Evolutionary conservation across 2,113 vertebrate genomes (phyloP).

Genomic region (Cyanistes caeruleus): DNA sequence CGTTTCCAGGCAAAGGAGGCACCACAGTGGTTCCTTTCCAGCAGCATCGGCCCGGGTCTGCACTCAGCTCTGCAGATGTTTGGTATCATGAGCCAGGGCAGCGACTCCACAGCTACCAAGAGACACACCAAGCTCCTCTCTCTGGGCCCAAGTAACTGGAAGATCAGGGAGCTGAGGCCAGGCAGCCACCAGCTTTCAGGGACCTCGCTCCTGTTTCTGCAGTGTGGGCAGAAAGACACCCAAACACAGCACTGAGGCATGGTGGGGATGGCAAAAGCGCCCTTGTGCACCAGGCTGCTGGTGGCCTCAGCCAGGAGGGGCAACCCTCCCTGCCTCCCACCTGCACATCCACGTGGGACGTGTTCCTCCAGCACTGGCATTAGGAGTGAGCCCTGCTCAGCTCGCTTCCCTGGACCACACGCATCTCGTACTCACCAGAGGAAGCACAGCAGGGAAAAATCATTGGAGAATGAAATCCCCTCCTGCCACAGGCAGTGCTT

Average conservation of each 20-base stretch:
- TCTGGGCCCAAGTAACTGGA: neutral
- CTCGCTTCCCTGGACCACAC: neutral
- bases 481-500: neutral
- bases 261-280: neutral
- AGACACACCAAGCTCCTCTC: neutral
- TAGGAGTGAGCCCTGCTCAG: neutral
- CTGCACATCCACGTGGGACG: rapidly evolving
- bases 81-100: rapidly evolving
- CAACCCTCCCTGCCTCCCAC: rapidly evolving
- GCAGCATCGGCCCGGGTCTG: neutral
- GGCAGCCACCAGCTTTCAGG: neutral
- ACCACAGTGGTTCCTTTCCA: rapidly evolving
- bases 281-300: rapidly evolving
- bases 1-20: neutral
- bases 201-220: rapidly evolving
- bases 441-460: neutral
- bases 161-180: neutral
- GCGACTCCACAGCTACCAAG: rapidly evolving
- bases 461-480: neutral
- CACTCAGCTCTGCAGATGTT: neutral
- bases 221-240: neutral
- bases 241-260: neutral
- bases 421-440: rapidly evolving
- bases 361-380: neutral
- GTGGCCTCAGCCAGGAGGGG: neutral